Evolutionary conservation across 2,888 invertebrate species (phyloP).

Genomic region (Oxytorus armatus): DNA sequence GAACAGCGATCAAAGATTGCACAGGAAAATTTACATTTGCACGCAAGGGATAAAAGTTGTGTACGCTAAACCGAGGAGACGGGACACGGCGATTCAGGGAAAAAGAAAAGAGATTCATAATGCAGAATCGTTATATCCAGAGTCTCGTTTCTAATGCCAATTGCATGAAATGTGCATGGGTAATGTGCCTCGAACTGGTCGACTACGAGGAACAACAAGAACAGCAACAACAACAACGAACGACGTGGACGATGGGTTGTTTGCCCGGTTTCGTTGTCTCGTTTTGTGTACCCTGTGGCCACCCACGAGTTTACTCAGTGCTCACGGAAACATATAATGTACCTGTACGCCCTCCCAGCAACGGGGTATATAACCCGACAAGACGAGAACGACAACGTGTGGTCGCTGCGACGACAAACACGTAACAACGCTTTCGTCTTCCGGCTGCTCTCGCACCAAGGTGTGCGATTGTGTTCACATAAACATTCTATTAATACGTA

Average conservation of each 20-base stretch:
- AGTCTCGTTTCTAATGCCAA: slow-evolving; percentile 57
- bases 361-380: slow-evolving; percentile 12
- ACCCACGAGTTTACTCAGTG: slow-evolving; percentile 61
- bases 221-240: slow-evolving; percentile 39
- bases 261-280: slow-evolving; percentile 26
- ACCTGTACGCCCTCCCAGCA: not conserved
- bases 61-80: not conserved
- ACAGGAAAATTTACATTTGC: not conserved
- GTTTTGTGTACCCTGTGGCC: slow-evolving; percentile 26
- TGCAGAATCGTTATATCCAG: slow-evolving; percentile 47
- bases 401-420: slow-evolving; percentile 51
- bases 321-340: slow-evolving; percentile 51
- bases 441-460: slow-evolving; percentile 38
- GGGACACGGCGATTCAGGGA: not conserved
- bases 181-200: slow-evolving; percentile 37
- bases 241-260: slow-evolving; percentile 20
- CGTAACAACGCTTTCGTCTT: slow-evolving; percentile 57
- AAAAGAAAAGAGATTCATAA: slow-evolving; percentile 40
- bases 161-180: slow-evolving; percentile 64
- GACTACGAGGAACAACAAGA: slow-evolving; percentile 6
- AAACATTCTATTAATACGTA: slow-evolving; percentile 4
- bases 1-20: not conserved
- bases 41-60: slow-evolving; percentile 3
- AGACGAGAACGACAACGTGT: slow-evolving; percentile 36
- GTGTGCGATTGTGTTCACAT: slow-evolving; percentile 9